These are phyloP conservation scores for Numenius arquata DNA, from an alignment of 2,113 vertebrate species.

Conservation along the genomic window DNA sequence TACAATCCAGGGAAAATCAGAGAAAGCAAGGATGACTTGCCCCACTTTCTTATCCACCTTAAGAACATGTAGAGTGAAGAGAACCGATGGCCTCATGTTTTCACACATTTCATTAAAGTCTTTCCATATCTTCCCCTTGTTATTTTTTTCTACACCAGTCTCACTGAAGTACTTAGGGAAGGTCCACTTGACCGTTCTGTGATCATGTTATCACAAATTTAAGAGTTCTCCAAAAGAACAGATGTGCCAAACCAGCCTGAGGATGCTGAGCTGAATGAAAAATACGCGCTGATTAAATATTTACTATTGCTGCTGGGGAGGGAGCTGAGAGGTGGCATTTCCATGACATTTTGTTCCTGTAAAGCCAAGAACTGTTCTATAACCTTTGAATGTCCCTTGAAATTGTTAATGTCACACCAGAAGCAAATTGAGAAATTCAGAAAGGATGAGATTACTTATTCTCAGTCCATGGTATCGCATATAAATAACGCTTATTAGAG, in stretches of 20 bases:
- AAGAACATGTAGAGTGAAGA: not conserved
- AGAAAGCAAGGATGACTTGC: not conserved
- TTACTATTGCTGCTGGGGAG: constrained; percentile 5
- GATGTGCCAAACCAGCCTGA: not conserved
- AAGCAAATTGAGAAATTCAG: not conserved
- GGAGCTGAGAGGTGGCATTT: not conserved
- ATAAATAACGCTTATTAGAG: not conserved
- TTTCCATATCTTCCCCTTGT: not conserved
- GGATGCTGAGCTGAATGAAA: constrained; percentile 31
- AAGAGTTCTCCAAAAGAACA: not conserved
- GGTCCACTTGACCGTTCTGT: not conserved
- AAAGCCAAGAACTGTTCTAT: constrained; percentile 16
- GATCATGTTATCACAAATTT: not conserved
- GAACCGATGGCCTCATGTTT: not conserved
- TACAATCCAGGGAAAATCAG: not conserved
- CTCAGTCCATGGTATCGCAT: not conserved
- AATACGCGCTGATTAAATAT: constrained; percentile 23
- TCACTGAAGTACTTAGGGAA: not conserved
- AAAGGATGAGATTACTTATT: not conserved
- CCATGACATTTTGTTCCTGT: constrained; percentile 54
- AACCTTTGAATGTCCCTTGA: constrained; percentile 20
- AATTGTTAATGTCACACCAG: not conserved
- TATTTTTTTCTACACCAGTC: not conserved
- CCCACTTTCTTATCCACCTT: not conserved
- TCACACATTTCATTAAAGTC: not conserved